phyloP scores from a whole-genome alignment of 2,113 vertebrate species.

The Brachirus orientalis region DNA sequence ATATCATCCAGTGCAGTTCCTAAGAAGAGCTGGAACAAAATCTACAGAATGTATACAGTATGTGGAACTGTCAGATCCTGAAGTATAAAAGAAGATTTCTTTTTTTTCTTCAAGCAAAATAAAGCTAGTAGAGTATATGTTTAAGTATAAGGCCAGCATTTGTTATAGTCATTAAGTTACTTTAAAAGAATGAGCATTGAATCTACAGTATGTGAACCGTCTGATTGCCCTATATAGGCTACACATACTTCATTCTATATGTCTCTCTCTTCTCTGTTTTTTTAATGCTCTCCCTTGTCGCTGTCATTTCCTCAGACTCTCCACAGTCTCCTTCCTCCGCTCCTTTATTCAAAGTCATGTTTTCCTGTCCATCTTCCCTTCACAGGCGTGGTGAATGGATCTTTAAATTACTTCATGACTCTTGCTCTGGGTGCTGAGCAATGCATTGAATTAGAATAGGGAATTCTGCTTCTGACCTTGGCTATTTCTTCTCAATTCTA shows the following conservation, averaged over 20 bases:
- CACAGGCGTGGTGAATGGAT: constrained; percentile 69
- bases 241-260: too few species aligned
- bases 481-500: constrained; percentile 46
- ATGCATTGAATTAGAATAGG: constrained; percentile 61
- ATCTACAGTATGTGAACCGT: too few species aligned
- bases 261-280: too few species aligned
- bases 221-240: too few species aligned
- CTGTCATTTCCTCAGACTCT: constrained; percentile 28
- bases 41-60: constrained; percentile 1
- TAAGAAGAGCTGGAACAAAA: background rate
- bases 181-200: too few species aligned
- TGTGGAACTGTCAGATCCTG: background rate
- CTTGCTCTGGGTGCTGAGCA: constrained; percentile 62
- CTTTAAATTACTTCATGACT: constrained; percentile 75
- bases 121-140: background rate
- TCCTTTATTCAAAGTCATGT: constrained; percentile 24
- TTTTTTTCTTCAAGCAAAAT: background rate
- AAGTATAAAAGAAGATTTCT: too few species aligned
- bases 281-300: constrained; percentile 21
- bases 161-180: background rate
- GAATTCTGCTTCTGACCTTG: constrained; percentile 75
- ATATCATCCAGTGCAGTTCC: background rate
- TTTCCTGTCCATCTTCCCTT: constrained; percentile 16
- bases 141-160: background rate
- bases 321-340: constrained; percentile 2